A percentile compares a stretch with the other conserved stretches of the same genome.
These are phyloP conservation scores for Erythrolamprus reginae DNA, from an alignment of 2,113 vertebrate genomes.

Conservation along the genomic window DNA sequence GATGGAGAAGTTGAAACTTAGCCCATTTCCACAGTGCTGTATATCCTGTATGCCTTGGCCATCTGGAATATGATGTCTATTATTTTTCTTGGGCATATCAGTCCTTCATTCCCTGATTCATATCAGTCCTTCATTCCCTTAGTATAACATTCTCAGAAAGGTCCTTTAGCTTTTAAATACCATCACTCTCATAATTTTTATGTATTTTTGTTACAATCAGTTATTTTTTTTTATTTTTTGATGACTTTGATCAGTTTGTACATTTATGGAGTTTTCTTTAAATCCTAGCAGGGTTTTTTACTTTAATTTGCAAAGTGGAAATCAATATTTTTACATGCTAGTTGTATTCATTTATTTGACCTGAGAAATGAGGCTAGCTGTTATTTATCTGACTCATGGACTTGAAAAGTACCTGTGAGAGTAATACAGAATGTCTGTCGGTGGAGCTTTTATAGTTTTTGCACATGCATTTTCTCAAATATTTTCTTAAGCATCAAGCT, in stretches of 20 bases:
- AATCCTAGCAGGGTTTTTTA: not conserved
- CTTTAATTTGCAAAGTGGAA: not conserved
- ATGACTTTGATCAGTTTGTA: not conserved
- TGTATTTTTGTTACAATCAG: not conserved
- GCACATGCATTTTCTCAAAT: not conserved
- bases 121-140: not conserved
- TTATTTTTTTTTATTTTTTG: not conserved
- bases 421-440: not conserved
- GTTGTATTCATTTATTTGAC: not conserved
- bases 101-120: not conserved
- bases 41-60: not conserved
- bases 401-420: not conserved
- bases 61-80: not conserved
- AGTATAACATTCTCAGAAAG: not conserved
- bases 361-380: not conserved
- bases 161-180: not conserved
- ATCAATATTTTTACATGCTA: not conserved
- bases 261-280: not conserved
- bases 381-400: not conserved
- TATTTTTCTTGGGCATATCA: not conserved
- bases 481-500: not conserved
- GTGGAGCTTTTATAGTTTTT: not conserved
- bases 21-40: not conserved
- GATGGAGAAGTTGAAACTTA: not conserved
- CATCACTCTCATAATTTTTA: not conserved